Evolutionary conservation across 1,140 invertebrate genomes (phyloP).

Genomic region (Pseudobourletiella spinata): DNA sequence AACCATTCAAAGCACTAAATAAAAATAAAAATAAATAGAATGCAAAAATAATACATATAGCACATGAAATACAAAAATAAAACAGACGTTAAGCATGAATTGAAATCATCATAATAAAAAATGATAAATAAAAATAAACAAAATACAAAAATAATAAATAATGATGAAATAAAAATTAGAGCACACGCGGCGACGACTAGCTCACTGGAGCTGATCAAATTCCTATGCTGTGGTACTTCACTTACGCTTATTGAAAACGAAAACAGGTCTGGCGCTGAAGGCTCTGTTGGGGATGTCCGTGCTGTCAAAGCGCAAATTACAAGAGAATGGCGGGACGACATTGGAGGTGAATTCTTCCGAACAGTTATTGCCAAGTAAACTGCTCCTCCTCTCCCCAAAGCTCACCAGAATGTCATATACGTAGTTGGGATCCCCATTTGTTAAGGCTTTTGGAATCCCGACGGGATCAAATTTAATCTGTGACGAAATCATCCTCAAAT

Average conservation of each 20-base stretch:
- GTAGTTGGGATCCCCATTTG: not conserved
- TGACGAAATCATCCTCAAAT: not conserved
- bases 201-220: no score
- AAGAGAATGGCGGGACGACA: constrained; percentile 10
- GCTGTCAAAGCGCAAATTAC: constrained; percentile 8
- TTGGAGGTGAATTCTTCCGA: not conserved
- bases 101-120: no score
- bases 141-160: no score
- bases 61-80: not conserved
- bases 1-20: no score
- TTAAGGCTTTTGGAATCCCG: not conserved
- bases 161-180: no score
- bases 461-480: not conserved
- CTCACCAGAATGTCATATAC: constrained; percentile 7
- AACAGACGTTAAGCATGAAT: no score
- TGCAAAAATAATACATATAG: not conserved
- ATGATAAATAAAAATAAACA: no score
- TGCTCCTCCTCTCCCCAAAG: not conserved
- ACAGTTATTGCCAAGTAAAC: constrained; percentile 8
- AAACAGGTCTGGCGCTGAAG: constrained; percentile 16
- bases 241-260: constrained; percentile 14
- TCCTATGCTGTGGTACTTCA: no score
- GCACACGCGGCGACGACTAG: no score
- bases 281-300: not conserved
- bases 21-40: no score